Base-by-base conservation (phyloP, 92 coral and sea anemone species). In the Phenganax marumi region DNA sequence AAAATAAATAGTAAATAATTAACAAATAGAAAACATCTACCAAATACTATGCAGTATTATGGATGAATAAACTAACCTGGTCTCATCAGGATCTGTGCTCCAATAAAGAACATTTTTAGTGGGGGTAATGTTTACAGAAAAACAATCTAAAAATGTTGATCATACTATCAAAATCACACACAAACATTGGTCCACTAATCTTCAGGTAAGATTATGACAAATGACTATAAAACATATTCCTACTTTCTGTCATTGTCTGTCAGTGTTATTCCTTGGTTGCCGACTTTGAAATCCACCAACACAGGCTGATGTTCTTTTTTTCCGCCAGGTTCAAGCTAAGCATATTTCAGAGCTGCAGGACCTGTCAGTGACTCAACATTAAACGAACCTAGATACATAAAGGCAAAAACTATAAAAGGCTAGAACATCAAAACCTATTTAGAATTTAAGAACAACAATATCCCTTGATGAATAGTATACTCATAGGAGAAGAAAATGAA, bases 211-310 rank as follows among this genome's bases (percentile, higher is more conserved):
- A 33, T 33, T 33, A 33, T 25, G 17, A 8, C 19, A 52, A 55
- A 43, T 51, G 10, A 76, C 10, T 57, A 49, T 39, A n/a, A n/a
- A 33, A 33, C 43, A 33, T 33, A 33, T 33, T 33, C 99, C 86
- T 89, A 96, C 99, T 96, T 96, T 70, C 99, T 84, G 53, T 92
- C 91, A 50, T 90, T 92, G 83, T 96, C 99, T 11, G 99, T 96
- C 39, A 96, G 82, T 47, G 99, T 96, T 83, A 96, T 91, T 46
- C 99, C 99, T 76, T 92, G 87, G n/a, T 87, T 93, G 47, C 90
- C 84, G 52, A 96, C 90, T 84, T 91, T 92, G 77, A 96, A 92
- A 73, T 91, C 86, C 52, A 95, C 89, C 22, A 97, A 82, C 12
- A 97, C 93, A 52, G 93, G 90, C 64, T 85, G 88, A 58, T 90